Evolutionary conservation across 2,888 invertebrate genomes (phyloP).

Genomic region (Thera obeliscata): DNA sequence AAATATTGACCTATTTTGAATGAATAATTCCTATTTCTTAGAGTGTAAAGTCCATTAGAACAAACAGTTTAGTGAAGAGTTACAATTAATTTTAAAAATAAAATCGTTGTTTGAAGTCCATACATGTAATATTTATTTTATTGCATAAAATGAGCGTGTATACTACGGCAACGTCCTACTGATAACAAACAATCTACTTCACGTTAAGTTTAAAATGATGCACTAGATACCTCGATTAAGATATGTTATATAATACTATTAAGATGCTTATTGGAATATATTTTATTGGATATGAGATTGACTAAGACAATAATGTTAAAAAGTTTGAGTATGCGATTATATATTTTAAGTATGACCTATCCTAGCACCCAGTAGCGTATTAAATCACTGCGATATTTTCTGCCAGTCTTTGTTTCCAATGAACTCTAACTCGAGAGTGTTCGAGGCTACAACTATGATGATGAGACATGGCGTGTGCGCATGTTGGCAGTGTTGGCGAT

Average conservation of each 20-base stretch:
- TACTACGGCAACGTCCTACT: not conserved
- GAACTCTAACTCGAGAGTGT: conserved; percentile 5
- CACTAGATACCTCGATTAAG: conserved; percentile 2
- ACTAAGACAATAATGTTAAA: not conserved
- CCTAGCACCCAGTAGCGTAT: conserved; percentile 13
- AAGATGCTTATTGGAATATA: conserved; percentile 10
- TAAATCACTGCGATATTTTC: conserved; percentile 11
- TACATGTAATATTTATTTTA: conserved; percentile 7
- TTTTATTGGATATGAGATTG: conserved; percentile 14
- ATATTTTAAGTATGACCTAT: conserved; percentile 12
- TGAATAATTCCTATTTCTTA: conserved; percentile 16
- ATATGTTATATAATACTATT: conserved; percentile 18
- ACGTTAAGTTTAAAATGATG: conserved; percentile 1
- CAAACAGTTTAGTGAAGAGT: not conserved
- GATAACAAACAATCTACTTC: not conserved
- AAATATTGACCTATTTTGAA: conserved; percentile 15
- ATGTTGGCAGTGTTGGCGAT: not conserved
- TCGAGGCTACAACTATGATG: not conserved
- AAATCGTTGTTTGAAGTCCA: conserved; percentile 16
- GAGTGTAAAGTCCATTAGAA: not conserved
- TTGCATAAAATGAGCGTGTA: conserved; percentile 8
- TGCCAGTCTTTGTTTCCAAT: conserved; percentile 14
- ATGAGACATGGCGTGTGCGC: not conserved
- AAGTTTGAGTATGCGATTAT: not conserved
- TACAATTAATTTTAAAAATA: conserved; percentile 7